phyloP scores from a whole-genome alignment of 2,113 vertebrate genomes.

The Nycticebus coucang region DNA sequence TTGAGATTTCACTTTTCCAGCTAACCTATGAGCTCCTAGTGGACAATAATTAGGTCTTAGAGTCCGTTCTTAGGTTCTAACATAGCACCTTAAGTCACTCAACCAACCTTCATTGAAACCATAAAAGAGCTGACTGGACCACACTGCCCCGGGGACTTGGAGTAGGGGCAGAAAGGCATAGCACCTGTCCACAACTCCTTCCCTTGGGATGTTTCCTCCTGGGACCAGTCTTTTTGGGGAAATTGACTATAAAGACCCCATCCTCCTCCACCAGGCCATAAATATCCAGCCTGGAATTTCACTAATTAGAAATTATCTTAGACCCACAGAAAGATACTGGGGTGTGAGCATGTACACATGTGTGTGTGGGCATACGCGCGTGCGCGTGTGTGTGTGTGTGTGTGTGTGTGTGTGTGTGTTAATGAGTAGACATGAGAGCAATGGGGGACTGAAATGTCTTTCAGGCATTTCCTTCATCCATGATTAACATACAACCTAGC shows the following conservation, averaged over 20 bases:
- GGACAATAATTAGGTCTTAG: not conserved
- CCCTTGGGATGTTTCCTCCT: not conserved
- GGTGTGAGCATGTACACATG: not conserved
- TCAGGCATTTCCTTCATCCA: not conserved
- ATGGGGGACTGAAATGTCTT: not conserved
- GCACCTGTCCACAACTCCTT: not conserved
- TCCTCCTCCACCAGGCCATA: not conserved
- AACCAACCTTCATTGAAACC: not conserved
- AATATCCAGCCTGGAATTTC: not conserved
- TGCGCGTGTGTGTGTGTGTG: not conserved
- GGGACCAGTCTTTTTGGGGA: not conserved
- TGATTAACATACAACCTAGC: not conserved
- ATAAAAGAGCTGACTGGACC: not conserved
- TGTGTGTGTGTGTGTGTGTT: not conserved
- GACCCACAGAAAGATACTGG: not conserved
- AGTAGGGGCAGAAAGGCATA: not conserved
- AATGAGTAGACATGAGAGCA: not conserved
- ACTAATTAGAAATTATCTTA: not conserved
- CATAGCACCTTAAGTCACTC: not conserved
- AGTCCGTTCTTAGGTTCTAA: not conserved
- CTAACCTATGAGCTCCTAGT: not conserved
- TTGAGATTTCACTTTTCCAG: slow-evolving; percentile 15
- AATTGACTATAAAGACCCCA: not conserved
- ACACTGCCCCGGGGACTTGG: not conserved
- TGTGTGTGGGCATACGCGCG: not conserved